Conservation (phyloP, 2,113 vertebrate genomes). For the Panthera tigris region DNA sequence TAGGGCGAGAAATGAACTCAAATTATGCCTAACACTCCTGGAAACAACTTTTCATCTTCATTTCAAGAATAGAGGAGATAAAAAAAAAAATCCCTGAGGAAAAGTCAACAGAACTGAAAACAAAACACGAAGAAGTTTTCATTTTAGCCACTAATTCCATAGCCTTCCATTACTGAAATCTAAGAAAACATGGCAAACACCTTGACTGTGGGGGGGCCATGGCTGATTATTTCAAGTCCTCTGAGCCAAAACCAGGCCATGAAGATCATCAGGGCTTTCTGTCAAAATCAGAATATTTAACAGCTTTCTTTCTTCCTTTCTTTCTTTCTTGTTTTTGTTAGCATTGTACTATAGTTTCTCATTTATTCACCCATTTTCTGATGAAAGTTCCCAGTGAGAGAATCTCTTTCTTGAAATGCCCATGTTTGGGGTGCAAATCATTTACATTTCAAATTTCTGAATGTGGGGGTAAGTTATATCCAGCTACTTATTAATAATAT, state of each 20-base stretch:
- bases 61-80: neutral
- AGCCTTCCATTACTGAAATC: neutral
- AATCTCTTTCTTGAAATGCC: neutral
- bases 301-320: neutral
- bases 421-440: neutral
- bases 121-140: neutral
- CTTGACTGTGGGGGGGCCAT: neutral
- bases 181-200: constrained; percentile 20
- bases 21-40: neutral
- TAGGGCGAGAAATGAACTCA: neutral
- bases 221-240: neutral
- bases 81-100: neutral
- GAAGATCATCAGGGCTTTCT: neutral
- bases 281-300: neutral
- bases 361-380: constrained; percentile 36
- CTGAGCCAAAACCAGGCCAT: neutral
- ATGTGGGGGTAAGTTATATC: neutral
- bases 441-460: constrained; percentile 19
- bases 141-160: neutral
- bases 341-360: neutral
- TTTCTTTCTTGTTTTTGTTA: neutral
- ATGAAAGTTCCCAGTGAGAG: constrained; percentile 26
- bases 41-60: constrained; percentile 24
- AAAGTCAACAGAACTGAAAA: constrained; percentile 12
- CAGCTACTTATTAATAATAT: constrained; percentile 6